Evolutionary conservation across 2,888 invertebrate genomes (phyloP), one percentile per base, ranked within the genome.

Genomic region (Petrophora chlorosata): DNA sequence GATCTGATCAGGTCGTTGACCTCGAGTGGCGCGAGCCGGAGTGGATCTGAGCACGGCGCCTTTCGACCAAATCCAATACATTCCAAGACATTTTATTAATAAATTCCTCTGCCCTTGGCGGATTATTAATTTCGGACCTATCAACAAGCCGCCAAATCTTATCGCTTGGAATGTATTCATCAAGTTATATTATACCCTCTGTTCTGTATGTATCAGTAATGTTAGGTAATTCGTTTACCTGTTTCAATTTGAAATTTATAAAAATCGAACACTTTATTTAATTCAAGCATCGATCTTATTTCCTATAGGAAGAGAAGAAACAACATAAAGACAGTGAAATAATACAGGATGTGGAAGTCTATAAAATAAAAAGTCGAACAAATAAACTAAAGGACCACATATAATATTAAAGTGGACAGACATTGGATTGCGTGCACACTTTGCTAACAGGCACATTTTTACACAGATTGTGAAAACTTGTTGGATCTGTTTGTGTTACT

Each of bases 351-450:
- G 71, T 76, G 77, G 71, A 80, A 71, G 57, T 77, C 74, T 77
- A 79, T 70, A 79, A 82, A 80, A 67, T 40, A 82, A 79, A 79
- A 63, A 74, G 65, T 61, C 70, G 70, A 70, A 75, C 54, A 74
- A 80, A 76, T 59, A 69, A 83, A 84, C 77, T 76, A 82, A 81
- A 76, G 76, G 87, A 88, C 85, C 88, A 90, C 89, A 90, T 88
- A 88, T 87, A 90, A 87, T 85, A 86, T 81, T 67, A 75, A 82
- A 87, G 83, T 87, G 87, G 85, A 81, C 70, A 88, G 72, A 86
- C 79, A 85, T 70, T 78, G 87, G 85, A 79, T 76, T 76, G 86
- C 89, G 90, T 90, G 89, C 89, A 87, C 75, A 87, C 87, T 85
- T 76, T 73, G 79, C 85, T 85, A 86, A 82, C 86, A 89, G 87